Evolutionary conservation across 2,888 invertebrate species (phyloP).

Genomic region (Elegia similella): DNA sequence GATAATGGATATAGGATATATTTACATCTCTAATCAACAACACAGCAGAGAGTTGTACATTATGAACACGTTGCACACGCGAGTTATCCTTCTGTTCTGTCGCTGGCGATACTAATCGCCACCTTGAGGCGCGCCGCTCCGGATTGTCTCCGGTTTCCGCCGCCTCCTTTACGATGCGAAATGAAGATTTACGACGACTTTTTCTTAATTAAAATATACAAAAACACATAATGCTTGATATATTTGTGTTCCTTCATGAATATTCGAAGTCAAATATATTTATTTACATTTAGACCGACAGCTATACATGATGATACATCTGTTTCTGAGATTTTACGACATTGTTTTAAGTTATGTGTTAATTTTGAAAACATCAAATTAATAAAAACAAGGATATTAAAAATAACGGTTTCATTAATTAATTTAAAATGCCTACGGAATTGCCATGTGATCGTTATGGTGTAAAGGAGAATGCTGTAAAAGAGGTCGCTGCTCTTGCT

Average conservation of each 20-base stretch:
- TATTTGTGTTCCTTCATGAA: neutral
- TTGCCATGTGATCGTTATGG: no score
- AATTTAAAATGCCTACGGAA: no score
- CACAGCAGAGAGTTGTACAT: no score
- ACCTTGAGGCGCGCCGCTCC: constrained; percentile 7
- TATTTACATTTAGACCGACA: neutral
- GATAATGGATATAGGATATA: no score
- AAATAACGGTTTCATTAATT: no score
- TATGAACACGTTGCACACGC: no score
- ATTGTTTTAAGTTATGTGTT: neutral
- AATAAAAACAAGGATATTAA: no score
- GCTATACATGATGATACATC: neutral
- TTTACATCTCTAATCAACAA: no score
- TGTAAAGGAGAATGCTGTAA: no score
- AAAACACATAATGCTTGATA: constrained; percentile 1
- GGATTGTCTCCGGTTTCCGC: constrained; percentile 9
- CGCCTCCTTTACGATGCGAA: neutral
- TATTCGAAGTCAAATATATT: neutral
- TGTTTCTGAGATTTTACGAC: neutral
- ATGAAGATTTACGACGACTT: constrained; percentile 10
- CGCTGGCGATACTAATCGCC: neutral
- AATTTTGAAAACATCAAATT: neutral
- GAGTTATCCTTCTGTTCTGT: no score
- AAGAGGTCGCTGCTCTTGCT: no score
- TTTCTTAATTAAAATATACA: constrained; percentile 12